phyloP scores from a whole-genome alignment of 2,113 vertebrate species.

The Oostethus manadensis region DNA sequence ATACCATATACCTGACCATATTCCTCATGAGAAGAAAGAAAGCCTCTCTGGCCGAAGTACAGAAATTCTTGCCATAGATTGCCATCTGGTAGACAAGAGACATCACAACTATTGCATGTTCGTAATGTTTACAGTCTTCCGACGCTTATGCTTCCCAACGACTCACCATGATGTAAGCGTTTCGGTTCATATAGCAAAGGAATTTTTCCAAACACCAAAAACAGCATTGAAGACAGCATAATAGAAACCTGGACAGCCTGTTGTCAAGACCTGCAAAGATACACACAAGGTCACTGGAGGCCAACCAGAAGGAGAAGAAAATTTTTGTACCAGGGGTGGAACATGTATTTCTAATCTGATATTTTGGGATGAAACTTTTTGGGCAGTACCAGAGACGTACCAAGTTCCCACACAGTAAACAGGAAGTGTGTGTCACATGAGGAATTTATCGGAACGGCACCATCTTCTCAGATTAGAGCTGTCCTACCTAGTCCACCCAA shows the following conservation, averaged over 20 bases:
- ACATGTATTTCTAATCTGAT: no score
- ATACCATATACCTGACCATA: slow-evolving; percentile 75
- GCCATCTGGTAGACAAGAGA: slow-evolving; percentile 76
- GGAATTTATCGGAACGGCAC: no score
- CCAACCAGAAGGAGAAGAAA: background rate
- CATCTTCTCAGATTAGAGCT: no score
- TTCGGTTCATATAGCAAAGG: slow-evolving; percentile 87
- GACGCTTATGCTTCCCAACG: no score
- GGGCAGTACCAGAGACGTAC: no score
- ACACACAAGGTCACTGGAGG: background rate
- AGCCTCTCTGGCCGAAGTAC: slow-evolving; percentile 82
- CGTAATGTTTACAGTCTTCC: no score
- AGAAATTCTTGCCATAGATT: slow-evolving; percentile 89
- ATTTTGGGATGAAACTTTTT: no score
- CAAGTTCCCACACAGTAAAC: no score
- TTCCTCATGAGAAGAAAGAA: slow-evolving; percentile 91
- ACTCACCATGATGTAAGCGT: slow-evolving; percentile 92
- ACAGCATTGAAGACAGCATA: slow-evolving; percentile 86
- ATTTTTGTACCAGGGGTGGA: no score
- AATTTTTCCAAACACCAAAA: slow-evolving; percentile 92
- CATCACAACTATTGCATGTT: background rate
- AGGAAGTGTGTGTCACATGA: no score
- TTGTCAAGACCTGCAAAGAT: slow-evolving; percentile 74
- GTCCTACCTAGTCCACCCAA: no score
- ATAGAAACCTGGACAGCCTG: slow-evolving; percentile 75